Percentiles rank a stretch among this genome's conserved stretches.
Evolutionary conservation across 2,797 vertebrate genomes (phyloP).

Genomic region (Harpagifer antarcticus): DNA sequence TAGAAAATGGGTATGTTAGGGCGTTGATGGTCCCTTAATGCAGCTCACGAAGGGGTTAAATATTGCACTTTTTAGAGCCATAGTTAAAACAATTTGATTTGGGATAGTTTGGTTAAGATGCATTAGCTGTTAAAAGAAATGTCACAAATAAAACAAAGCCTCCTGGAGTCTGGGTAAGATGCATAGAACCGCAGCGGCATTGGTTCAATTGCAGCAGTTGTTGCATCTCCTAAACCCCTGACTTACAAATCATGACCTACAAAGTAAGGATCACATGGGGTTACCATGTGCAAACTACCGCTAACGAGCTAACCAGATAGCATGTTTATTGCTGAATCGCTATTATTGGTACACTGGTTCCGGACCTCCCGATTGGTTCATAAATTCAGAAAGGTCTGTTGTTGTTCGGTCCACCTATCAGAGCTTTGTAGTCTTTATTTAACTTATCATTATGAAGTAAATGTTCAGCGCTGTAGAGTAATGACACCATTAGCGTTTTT

Average conservation of each 20-base stretch:
- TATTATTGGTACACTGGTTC: background rate
- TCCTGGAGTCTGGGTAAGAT: background rate
- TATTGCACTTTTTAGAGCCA: background rate
- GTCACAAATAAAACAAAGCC: background rate
- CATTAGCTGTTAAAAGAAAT: background rate
- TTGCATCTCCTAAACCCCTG: background rate
- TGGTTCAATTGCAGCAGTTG: background rate
- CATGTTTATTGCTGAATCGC: background rate
- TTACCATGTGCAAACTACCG: background rate
- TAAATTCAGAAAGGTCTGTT: background rate
- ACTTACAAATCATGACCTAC: background rate
- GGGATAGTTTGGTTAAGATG: background rate
- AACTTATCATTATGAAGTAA: too few relatives aligned
- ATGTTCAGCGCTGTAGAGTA: too few relatives aligned
- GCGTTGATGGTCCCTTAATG: background rate
- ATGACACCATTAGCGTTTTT: too few relatives aligned
- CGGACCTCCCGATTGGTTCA: background rate
- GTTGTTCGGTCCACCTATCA: background rate
- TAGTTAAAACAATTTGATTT: background rate
- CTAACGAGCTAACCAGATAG: background rate
- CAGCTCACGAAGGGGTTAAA: background rate
- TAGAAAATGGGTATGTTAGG: background rate
- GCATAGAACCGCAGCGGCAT: background rate
- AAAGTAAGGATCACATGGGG: constrained; percentile 5
- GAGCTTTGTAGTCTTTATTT: background rate